These are phyloP conservation scores for Holacanthella duospinosa DNA, from an alignment of 2,888 invertebrate species.

Conservation along the genomic window DNA sequence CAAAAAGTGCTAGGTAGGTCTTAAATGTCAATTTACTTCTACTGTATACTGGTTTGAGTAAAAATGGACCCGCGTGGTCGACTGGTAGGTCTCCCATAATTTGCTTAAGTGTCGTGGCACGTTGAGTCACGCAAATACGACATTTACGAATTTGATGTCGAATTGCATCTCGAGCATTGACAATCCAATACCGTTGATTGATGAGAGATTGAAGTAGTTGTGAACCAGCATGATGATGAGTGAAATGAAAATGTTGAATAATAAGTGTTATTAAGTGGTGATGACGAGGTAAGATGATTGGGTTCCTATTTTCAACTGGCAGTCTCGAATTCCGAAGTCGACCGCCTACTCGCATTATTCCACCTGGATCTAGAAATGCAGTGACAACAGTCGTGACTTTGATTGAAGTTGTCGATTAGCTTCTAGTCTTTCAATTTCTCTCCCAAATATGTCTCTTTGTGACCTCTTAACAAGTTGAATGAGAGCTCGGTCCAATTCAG, in stretches of 20 bases:
- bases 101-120: conserved; percentile 17
- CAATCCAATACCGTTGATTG: conserved; percentile 6
- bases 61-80: conserved; percentile 25
- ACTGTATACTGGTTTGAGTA: conserved; percentile 15
- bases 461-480: not conserved
- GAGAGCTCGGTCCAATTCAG: not conserved
- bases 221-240: conserved; percentile 14
- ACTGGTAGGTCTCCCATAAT: conserved; percentile 38
- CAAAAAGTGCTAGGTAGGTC: conserved; percentile 37
- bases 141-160: conserved; percentile 13
- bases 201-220: conserved; percentile 10
- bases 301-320: conserved; percentile 17
- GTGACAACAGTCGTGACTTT: too few species aligned
- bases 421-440: too few species aligned
- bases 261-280: conserved; percentile 13
- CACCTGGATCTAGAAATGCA: conserved; percentile 23
- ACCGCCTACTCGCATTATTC: conserved; percentile 31
- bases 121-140: conserved; percentile 16
- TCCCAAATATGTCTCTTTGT: not conserved
- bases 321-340: conserved; percentile 21
- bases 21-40: conserved; percentile 27
- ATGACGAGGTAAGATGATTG: conserved; percentile 18
- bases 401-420: too few species aligned
- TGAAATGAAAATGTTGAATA: conserved; percentile 11
- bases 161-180: conserved; percentile 6